phyloP scores from a whole-genome alignment of 2,113 vertebrate genomes.

The Poeciliopsis prolifica region DNA sequence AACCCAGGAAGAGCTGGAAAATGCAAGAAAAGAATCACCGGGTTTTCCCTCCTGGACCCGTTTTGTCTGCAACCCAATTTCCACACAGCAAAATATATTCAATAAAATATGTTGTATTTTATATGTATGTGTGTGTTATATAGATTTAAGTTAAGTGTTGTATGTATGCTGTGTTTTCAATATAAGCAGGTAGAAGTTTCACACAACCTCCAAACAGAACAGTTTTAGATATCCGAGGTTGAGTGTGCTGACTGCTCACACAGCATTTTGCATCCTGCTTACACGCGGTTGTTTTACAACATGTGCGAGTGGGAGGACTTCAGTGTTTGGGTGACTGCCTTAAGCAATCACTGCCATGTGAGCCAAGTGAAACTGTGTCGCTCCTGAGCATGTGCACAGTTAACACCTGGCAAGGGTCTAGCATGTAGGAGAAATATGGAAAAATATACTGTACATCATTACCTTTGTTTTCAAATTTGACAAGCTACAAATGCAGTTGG shows the following conservation, averaged over 20 bases:
- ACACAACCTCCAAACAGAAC: not conserved
- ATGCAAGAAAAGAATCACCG: too few relatives aligned
- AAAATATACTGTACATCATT: not conserved
- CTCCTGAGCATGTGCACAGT: slow-evolving; percentile 43
- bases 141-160: not conserved
- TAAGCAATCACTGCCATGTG: slow-evolving; percentile 29
- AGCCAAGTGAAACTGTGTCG: slow-evolving; percentile 61
- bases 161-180: not conserved
- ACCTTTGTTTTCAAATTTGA: not conserved
- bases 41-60: too few relatives aligned
- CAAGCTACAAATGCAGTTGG: not conserved
- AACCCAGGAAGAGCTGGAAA: too few relatives aligned
- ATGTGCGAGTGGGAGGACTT: slow-evolving; percentile 45
- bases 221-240: slow-evolving; percentile 1
- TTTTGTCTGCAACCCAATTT: too few relatives aligned
- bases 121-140: too few relatives aligned
- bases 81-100: too few relatives aligned
- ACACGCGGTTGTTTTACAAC: slow-evolving; percentile 34
- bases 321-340: slow-evolving; percentile 55
- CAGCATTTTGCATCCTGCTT: slow-evolving; percentile 40
- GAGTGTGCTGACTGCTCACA: slow-evolving; percentile 20
- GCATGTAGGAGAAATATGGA: not conserved
- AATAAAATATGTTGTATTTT: too few relatives aligned
- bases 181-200: slow-evolving; percentile 7
- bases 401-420: slow-evolving; percentile 53